These are phyloP conservation scores for Erethizon dorsatum DNA, from an alignment of 2,797 vertebrate species.

Conservation along the genomic window DNA sequence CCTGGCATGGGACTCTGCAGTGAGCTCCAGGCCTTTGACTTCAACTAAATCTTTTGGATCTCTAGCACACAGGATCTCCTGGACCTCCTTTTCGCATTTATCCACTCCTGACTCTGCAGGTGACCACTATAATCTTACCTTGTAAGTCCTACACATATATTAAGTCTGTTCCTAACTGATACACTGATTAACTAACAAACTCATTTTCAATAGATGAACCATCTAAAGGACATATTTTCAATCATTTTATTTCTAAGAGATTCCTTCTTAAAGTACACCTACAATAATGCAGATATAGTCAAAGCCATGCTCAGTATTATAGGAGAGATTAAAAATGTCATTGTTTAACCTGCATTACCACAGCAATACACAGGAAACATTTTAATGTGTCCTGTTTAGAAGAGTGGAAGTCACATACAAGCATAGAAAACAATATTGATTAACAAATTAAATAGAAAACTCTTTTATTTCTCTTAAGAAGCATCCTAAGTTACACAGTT, in stretches of 20 bases:
- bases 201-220: background rate
- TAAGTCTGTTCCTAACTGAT: background rate
- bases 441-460: conserved; percentile 22
- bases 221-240: background rate
- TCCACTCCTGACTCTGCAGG: background rate
- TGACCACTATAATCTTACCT: background rate
- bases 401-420: background rate
- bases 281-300: background rate
- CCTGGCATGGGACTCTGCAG: background rate
- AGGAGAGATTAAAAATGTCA: background rate
- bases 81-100: background rate
- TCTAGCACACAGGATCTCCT: background rate
- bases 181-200: background rate
- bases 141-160: background rate
- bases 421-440: background rate
- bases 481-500: background rate
- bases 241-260: conserved; percentile 23
- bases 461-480: background rate
- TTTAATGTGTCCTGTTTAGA: background rate
- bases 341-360: background rate
- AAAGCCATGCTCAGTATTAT: background rate
- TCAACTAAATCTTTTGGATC: background rate
- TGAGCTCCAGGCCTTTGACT: background rate
- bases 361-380: background rate
- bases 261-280: background rate